Evolutionary conservation across 2,888 invertebrate species (phyloP).

Genomic region (Drosophila vallismaia): DNA sequence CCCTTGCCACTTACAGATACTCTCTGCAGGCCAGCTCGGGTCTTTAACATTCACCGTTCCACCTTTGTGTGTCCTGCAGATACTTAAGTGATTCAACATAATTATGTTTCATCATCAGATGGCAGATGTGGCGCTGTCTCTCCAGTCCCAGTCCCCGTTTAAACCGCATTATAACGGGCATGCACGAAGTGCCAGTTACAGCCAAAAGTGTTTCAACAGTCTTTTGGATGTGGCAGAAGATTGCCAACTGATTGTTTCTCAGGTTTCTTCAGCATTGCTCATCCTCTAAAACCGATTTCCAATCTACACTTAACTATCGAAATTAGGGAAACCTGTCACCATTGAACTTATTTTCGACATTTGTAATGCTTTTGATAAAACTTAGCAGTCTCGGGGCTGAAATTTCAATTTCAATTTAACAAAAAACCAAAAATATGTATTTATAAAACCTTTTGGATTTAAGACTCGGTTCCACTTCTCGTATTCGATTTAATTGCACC

Average conservation of each 20-base stretch:
- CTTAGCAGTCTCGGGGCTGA: background rate
- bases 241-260: slow-evolving; percentile 63
- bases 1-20: slow-evolving; percentile 45
- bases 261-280: slow-evolving; percentile 43
- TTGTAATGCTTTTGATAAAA: background rate
- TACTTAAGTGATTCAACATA: slow-evolving; percentile 69
- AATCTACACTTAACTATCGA: background rate
- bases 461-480: slow-evolving; percentile 1
- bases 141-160: slow-evolving; percentile 14
- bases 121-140: slow-evolving; percentile 30
- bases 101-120: slow-evolving; percentile 60
- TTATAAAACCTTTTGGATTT: slow-evolving; percentile 1
- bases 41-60: slow-evolving; percentile 28
- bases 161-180: slow-evolving; percentile 71
- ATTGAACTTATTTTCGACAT: background rate
- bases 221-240: slow-evolving; percentile 52
- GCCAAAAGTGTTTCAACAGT: slow-evolving; percentile 71
- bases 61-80: slow-evolving; percentile 58
- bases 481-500: slow-evolving; percentile 10
- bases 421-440: slow-evolving; percentile 4
- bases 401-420: slow-evolving; percentile 1
- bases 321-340: background rate
- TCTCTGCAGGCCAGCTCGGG: background rate
- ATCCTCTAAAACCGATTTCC: no score
- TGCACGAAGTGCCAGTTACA: slow-evolving; percentile 72